Base-by-base conservation (phyloP, 2,113 vertebrate genomes). In the Dascyllus trimaculatus region DNA sequence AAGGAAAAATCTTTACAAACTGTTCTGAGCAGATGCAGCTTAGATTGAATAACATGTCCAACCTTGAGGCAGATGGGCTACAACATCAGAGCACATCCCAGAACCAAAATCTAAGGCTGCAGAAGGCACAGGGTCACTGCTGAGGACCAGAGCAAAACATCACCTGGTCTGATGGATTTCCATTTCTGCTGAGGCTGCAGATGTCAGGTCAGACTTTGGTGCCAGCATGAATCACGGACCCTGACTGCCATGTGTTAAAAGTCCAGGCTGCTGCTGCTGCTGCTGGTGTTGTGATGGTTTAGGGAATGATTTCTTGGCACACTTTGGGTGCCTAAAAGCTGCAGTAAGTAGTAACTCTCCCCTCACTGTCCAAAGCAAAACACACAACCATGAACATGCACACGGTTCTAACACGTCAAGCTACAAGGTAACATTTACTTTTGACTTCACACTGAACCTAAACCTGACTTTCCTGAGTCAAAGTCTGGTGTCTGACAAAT, bases 111-210 rank as follows among this genome's bases (percentile, higher is more conserved):
- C 13, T 18, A 19, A 48, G 46, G 46, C 46, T 48, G 17, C 17
- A 48, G 46, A 18, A 19, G 46, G 5, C 4, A 18, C 14, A 48
- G 45, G 45, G 5, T 48, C 45, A 48, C 46, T 4, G 15, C 19
- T 48, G 15, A 18, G 4, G 15, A 48, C 43, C 18, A 19, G 17
- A 18, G 1, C 32, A 48, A 48, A 48, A 18, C 15, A 13, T 4
- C 1, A 13, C 45, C 45, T 46, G 13, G 5, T 53, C 21, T 38
- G 52, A 65, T 58, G 72, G 66, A 57, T 75, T 35, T 75, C 38
- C 35, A 49, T 38, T 48, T 59, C 46, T 21, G 19, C 53, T 65
- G 32, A 67, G 22, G 45, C 53, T 67, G 29, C 29, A 59, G 54
- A 59, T 75, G 63, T 2, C 18, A 18, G 46, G 46, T 75, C 63